phyloP scores from a whole-genome alignment of 2,797 vertebrate species.

The Cetoscarus ocellatus region DNA sequence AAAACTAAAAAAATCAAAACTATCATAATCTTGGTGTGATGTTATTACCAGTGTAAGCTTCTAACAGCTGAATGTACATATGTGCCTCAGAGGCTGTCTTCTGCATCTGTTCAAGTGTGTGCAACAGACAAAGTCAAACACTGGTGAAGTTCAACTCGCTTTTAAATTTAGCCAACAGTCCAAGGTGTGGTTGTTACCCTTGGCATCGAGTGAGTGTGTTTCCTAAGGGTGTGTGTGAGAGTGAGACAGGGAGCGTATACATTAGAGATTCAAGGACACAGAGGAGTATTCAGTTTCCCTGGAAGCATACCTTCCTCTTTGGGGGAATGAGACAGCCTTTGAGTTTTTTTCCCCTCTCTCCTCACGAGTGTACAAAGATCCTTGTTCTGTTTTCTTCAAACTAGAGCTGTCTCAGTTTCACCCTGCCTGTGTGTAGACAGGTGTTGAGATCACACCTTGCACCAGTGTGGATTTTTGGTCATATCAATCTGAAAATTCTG shows the following conservation, averaged over 20 bases:
- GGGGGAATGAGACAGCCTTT: slow-evolving; percentile 48
- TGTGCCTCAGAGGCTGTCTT: slow-evolving; percentile 1
- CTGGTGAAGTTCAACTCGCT: slow-evolving; percentile 38
- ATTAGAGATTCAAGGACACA: slow-evolving; percentile 61
- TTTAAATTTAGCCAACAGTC: slow-evolving; percentile 63
- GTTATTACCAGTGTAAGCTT: not conserved
- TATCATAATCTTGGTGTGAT: not conserved
- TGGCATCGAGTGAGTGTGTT: slow-evolving; percentile 44
- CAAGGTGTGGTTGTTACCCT: slow-evolving; percentile 68
- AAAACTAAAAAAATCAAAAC: too few species aligned
- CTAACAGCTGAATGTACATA: not conserved
- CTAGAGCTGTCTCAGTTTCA: slow-evolving; percentile 38
- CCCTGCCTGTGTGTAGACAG: slow-evolving; percentile 22
- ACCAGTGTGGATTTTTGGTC: slow-evolving; percentile 2
- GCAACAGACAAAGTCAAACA: slow-evolving; percentile 14
- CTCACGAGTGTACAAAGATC: slow-evolving; percentile 34
- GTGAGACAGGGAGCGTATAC: slow-evolving; percentile 54
- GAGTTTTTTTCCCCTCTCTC: slow-evolving; percentile 24
- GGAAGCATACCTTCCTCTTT: slow-evolving; percentile 59
- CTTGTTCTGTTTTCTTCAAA: slow-evolving; percentile 45
- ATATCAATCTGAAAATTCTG: too few species aligned
- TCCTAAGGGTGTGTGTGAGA: slow-evolving; percentile 52
- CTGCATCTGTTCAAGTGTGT: not conserved
- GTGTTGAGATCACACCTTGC: slow-evolving; percentile 24
- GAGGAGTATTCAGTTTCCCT: slow-evolving; percentile 68